Evolutionary conservation across 2,888 invertebrate species (phyloP).

Genomic region (Chrysomela aeneicollis): DNA sequence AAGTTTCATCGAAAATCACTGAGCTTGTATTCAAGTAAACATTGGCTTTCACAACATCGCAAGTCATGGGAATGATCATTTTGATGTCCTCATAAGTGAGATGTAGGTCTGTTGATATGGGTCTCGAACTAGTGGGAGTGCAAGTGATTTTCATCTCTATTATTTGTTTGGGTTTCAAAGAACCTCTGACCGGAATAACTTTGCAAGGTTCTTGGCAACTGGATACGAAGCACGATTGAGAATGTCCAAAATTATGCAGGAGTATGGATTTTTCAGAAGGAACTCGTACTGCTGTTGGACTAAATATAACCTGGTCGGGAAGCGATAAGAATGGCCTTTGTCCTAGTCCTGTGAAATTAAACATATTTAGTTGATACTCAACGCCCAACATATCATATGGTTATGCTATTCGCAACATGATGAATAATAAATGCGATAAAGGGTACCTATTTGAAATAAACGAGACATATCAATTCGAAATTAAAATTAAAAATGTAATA

Average conservation of each 20-base stretch:
- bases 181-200: constrained; percentile 64
- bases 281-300: constrained; percentile 65
- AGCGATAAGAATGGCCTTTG: constrained; percentile 67
- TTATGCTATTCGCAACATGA: too few species aligned
- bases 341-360: constrained; percentile 63
- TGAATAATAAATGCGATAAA: too few species aligned
- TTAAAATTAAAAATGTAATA: too few species aligned
- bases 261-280: constrained; percentile 62
- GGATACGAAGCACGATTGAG: constrained; percentile 63
- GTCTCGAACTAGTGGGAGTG: constrained; percentile 57
- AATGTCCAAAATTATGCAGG: constrained; percentile 66
- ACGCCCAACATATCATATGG: too few species aligned
- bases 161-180: constrained; percentile 63
- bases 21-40: constrained; percentile 64
- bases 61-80: constrained; percentile 40
- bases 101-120: constrained; percentile 19
- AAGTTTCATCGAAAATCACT: constrained; percentile 67
- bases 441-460: too few species aligned
- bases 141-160: constrained; percentile 65
- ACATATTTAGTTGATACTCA: too few species aligned
- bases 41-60: constrained; percentile 62
- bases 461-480: too few species aligned
- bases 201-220: constrained; percentile 62
- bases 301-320: constrained; percentile 66
- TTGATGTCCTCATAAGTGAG: constrained; percentile 26